Conservation (phyloP, 2,113 vertebrate species). For the Albula goreensis region DNA sequence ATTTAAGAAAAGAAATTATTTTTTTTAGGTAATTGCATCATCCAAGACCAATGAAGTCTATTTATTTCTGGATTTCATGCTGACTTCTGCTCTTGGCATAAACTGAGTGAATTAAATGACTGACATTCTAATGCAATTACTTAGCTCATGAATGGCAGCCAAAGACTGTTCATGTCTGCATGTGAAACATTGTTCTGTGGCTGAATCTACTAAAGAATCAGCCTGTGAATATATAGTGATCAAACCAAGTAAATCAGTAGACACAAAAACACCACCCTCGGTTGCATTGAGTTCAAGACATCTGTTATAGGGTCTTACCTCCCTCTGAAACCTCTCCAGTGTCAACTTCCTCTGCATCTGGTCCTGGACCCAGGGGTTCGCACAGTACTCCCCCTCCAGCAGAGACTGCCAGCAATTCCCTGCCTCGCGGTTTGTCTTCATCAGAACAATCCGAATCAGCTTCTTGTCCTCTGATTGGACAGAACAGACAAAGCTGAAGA, state of each 20-base stretch:
- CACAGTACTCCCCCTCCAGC: slow-evolving; percentile 86
- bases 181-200: too few species aligned
- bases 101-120: too few species aligned
- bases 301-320: slow-evolving; percentile 66
- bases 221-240: too few species aligned
- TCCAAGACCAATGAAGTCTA: not conserved
- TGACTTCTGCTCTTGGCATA: too few species aligned
- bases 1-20: not conserved
- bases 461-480: slow-evolving; percentile 84
- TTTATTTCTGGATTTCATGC: too few species aligned
- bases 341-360: slow-evolving; percentile 98
- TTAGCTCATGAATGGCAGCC: too few species aligned
- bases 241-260: too few species aligned
- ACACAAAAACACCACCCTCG: too few species aligned
- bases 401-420: slow-evolving; percentile 95
- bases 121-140: too few species aligned
- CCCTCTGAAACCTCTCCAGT: slow-evolving; percentile 91
- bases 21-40: not conserved
- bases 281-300: too few species aligned
- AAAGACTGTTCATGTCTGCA: too few species aligned
- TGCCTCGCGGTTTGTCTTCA: slow-evolving; percentile 91
- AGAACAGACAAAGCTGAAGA: not conserved
- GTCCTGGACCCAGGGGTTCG: slow-evolving; percentile 92
- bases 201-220: too few species aligned
- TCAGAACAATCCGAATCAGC: slow-evolving; percentile 87